A percentile compares a stretch with the other conserved stretches of the same genome.
These are phyloP conservation scores for Crocallis elinguaria DNA, from an alignment of 2,888 invertebrate genomes.

Conservation along the genomic window DNA sequence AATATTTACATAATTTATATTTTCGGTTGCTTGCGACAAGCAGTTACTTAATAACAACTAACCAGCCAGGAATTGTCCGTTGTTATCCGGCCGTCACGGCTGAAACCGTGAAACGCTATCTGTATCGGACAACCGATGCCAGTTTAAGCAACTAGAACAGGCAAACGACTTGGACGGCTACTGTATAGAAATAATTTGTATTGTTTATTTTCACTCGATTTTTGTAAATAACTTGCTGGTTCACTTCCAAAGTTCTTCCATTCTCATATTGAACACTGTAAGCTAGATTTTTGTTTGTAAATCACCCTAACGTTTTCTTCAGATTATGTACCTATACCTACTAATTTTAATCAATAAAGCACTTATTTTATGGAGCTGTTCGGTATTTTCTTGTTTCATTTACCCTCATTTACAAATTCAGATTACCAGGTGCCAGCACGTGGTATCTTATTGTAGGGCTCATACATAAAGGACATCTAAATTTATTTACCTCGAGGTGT, in stretches of 20 bases:
- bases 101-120: too few relatives aligned
- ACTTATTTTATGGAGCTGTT: slow-evolving; percentile 82
- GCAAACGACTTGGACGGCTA: neutral
- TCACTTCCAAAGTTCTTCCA: slow-evolving; percentile 31
- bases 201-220: slow-evolving; percentile 46
- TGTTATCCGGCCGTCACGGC: too few relatives aligned
- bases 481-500: too few relatives aligned
- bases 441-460: too few relatives aligned
- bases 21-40: too few relatives aligned
- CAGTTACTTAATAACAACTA: too few relatives aligned
- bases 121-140: slow-evolving; percentile 1
- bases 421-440: too few relatives aligned
- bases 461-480: too few relatives aligned
- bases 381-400: slow-evolving; percentile 60
- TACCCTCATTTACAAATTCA: neutral
- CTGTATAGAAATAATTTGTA: slow-evolving; percentile 37
- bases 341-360: slow-evolving; percentile 81
- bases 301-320: slow-evolving; percentile 62
- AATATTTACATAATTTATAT: too few relatives aligned
- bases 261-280: slow-evolving; percentile 42
- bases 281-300: slow-evolving; percentile 56
- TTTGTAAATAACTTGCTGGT: slow-evolving; percentile 62
- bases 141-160: slow-evolving; percentile 7
- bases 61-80: too few relatives aligned
- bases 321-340: slow-evolving; percentile 67